A percentile compares a stretch with the other conserved stretches of the same genome.
phyloP scores from a whole-genome alignment of 2,797 vertebrate genomes.

The Bucorvus abyssinicus region DNA sequence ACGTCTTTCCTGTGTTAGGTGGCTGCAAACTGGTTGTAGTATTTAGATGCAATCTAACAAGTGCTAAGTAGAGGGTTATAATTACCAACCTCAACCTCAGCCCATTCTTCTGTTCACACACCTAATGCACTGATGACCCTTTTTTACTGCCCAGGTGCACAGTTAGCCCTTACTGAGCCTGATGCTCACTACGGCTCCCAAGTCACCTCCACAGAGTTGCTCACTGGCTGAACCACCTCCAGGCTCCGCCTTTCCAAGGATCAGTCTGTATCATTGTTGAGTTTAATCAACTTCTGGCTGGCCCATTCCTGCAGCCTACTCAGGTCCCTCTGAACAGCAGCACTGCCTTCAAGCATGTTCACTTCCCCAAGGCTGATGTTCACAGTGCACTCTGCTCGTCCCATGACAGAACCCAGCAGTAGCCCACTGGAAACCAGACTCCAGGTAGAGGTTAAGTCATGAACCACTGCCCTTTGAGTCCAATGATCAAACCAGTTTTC shows the following conservation, averaged over 20 bases:
- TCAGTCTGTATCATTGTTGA: background rate
- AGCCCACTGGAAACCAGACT: background rate
- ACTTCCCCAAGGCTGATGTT: background rate
- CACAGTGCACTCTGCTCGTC: background rate
- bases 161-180: background rate
- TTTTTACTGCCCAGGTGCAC: background rate
- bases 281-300: background rate
- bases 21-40: background rate
- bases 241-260: background rate
- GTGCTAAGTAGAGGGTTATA: background rate
- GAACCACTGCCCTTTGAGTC: background rate
- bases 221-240: background rate
- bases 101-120: background rate
- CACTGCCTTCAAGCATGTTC: background rate
- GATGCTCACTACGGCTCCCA: fast-evolving
- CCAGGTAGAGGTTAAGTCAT: background rate
- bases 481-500: background rate
- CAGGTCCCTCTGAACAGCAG: background rate
- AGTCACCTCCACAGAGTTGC: background rate
- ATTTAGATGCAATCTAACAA: background rate
- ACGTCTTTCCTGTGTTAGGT: background rate
- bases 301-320: background rate
- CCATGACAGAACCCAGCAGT: background rate
- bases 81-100: fast-evolving
- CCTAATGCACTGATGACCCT: background rate